These are phyloP conservation scores for Hermaeophaga mercurialis DNA, from an alignment of 2,888 invertebrate species.

Conservation along the genomic window DNA sequence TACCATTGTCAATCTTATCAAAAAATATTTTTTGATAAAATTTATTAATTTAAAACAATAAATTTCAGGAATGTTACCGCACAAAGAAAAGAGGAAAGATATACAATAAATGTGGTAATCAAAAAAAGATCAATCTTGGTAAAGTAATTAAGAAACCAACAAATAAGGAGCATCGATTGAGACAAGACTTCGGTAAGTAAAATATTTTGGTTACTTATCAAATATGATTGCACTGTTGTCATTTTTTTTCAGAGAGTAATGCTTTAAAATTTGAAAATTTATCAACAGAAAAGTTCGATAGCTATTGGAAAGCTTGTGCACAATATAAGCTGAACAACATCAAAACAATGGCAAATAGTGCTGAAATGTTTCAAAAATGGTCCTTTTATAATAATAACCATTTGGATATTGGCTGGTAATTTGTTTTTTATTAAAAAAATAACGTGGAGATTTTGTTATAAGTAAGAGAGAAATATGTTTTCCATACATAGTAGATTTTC, in stretches of 20 bases:
- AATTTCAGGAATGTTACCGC: constrained; percentile 39
- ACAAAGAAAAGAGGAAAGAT: constrained; percentile 31
- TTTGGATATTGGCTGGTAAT: constrained; percentile 25
- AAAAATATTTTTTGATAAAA: no score
- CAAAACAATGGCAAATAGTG: constrained; percentile 10
- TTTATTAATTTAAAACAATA: no score
- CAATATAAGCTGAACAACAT: constrained; percentile 25
- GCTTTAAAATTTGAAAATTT: constrained; percentile 33
- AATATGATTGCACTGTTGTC: no score
- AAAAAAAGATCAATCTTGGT: no score
- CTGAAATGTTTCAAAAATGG: constrained; percentile 26
- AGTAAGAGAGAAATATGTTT: background rate
- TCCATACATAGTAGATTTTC: background rate
- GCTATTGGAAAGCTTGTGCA: constrained; percentile 34
- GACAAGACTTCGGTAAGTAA: no score
- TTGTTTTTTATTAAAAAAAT: constrained; percentile 4
- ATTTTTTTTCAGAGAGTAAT: no score
- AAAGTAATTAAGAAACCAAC: no score
- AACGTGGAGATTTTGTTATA: background rate
- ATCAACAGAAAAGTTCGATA: constrained; percentile 31
- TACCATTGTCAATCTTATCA: no score
- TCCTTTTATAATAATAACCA: constrained; percentile 28
- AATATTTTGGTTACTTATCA: no score
- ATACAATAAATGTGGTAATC: no score
- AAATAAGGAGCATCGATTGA: no score